Conservation (phyloP, 2,113 vertebrate species). For the Hucho hucho region DNA sequence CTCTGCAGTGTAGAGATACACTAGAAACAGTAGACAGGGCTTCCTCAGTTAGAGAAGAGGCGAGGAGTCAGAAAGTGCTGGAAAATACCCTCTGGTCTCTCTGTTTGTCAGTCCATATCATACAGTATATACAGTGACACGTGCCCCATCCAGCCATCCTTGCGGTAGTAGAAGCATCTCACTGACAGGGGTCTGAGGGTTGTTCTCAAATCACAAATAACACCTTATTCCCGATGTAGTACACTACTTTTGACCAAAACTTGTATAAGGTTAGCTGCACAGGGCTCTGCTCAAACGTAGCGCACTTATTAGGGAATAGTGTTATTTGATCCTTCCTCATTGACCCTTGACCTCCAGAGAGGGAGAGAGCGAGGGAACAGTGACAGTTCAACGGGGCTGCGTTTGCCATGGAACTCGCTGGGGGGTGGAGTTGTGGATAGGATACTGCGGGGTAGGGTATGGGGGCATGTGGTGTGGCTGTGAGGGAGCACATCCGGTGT, state of each 20-base stretch:
- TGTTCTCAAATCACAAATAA: not conserved
- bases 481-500: not conserved
- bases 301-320: not conserved
- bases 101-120: not conserved
- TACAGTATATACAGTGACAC: not conserved
- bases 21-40: not conserved
- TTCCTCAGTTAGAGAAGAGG: not conserved
- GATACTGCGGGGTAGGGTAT: constrained; percentile 44
- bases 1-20: not conserved
- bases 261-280: not conserved
- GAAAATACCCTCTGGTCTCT: not conserved
- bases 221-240: not conserved
- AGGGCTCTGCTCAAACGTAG: constrained; percentile 8
- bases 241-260: no score
- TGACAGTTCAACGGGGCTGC: not conserved
- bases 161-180: not conserved
- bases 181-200: not conserved
- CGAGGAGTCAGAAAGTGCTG: not conserved
- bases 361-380: not conserved
- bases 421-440: constrained; percentile 55
- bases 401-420: constrained; percentile 67
- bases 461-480: constrained; percentile 31
- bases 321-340: not conserved
- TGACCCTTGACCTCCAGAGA: constrained; percentile 8
- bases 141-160: not conserved